Base-by-base conservation (phyloP, 2,888 invertebrate species). In the Ichneumon xanthorius region DNA sequence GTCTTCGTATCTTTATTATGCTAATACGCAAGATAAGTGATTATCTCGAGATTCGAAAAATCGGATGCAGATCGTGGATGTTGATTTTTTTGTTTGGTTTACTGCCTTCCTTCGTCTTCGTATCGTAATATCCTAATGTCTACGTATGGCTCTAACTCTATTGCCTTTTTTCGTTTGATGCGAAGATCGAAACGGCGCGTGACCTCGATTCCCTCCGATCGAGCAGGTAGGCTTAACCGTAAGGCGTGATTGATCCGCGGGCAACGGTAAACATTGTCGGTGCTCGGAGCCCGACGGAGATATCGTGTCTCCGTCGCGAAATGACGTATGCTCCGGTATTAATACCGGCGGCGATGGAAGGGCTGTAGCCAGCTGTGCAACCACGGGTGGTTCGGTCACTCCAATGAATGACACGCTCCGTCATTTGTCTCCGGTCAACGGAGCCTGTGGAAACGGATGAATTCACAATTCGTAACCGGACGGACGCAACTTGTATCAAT, bases 311-410 rank as follows among this genome's bases (percentile, higher is more conserved):
- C 50, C 67, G 61, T 84, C 68, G 89, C 89, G 88, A 89, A 90
- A 92, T 92, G 91, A 92, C 90, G 90, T 91, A 93, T 91, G 89
- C 88, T 87, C 86, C 87, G 87, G 89, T 91, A 92, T 92, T 92
- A 92, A 92, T 92, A 92, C 90, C 88, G 82, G 88, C 89, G 71
- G 58, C 58, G 90, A 92, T 90, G 89, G 88, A 90, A 91, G 90
- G 82, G 90, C 91, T 90, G 89, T 89, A 89, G 91, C 91, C 92
- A 92, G 92, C 91, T 92, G 92, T 88, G 91, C 87, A 89, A 89
- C 92, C 88, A 91, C 88, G 91, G 91, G 90, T 88, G 89, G 89
- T 84, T 87, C 85, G 86, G 87, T 86, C 89, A 86, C 83, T 90
- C 91, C 87, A 90, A 90, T 91, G 90, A 92, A 92, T 90, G 91